Evolutionary conservation across 2,888 invertebrate species (phyloP), one percentile per base, ranked within the genome.

Genomic region (Meta bourneti): DNA sequence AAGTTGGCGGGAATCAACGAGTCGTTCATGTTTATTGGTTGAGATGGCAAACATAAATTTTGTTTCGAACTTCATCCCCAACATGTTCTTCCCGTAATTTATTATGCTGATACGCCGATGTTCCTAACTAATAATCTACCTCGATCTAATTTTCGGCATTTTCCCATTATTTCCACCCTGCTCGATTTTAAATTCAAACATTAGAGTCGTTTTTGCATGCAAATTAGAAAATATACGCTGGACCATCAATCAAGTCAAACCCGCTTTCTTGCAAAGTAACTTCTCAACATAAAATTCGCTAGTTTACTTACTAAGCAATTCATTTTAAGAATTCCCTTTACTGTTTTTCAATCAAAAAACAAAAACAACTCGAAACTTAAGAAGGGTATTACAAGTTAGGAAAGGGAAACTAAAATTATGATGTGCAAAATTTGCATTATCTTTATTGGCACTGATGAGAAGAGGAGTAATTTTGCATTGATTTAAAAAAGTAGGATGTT

Each of bases 371-470:
- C 61, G 34, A 61, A 34, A 54, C 78, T 8, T 52, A 78, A 54
- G 77, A n/a, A 77, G 19, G 16, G 78, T 19, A n/a, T 20, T 52
- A 61, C 8, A 34, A 79, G 61, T 79, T 79, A 61, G 61, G 61
- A 79, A 79, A 79, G 34, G 34, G 34, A 61, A 79, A 79, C 61
- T 79, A 79, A 79, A 79, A 34, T 54, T 69, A 79, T 20, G 61
- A 34, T 79, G 79, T 54, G 79, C 61, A 79, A 79, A 79, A 79
- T 79, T 79, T 79, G 61, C 79, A 79, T 79, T 79, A 69, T 79
- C 79, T 79, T 61, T 79, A 79, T 79, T 79, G 79, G 79, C 79
- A 69, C 79, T 79, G 79, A 79, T 79, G 79, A 79, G 79, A 54
- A 34, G 54, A 20, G 79, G 61, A 79, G 79, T 34, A 69, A 79